Conservation (phyloP, 2,113 vertebrate genomes). For the Merops nubicus region DNA sequence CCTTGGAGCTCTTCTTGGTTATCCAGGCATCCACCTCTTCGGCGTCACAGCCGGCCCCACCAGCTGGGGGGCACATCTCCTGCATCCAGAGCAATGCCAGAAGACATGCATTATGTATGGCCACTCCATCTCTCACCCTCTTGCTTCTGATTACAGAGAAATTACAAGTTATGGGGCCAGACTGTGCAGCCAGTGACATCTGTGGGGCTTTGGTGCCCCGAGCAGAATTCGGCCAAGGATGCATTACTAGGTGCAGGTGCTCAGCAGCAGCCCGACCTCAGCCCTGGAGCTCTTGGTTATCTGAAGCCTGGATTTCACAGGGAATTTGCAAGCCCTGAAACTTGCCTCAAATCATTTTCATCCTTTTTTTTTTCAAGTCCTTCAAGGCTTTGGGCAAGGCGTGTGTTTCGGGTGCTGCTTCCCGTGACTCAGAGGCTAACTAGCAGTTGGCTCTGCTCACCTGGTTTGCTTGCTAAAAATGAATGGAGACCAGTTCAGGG, state of each 20-base stretch:
- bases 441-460: conserved; percentile 19
- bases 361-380: neutral
- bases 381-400: neutral
- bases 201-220: neutral
- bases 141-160: conserved; percentile 13
- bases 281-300: neutral
- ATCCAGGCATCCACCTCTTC: neutral
- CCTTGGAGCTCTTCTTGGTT: neutral
- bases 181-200: neutral
- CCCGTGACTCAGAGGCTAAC: conserved; percentile 43
- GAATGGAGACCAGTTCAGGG: neutral
- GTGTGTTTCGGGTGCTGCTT: neutral
- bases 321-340: neutral
- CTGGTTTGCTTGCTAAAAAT: conserved; percentile 29
- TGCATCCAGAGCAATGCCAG: neutral
- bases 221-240: neutral
- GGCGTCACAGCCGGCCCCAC: accelerated
- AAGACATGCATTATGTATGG: conserved; percentile 11
- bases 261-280: neutral
- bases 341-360: neutral
- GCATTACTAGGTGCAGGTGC: neutral
- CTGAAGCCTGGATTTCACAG: neutral
- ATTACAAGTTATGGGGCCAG: neutral
- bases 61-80: neutral
- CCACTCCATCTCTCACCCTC: neutral